Conservation (phyloP, 1,140 invertebrate genomes). For the Onthophagus taurus region DNA sequence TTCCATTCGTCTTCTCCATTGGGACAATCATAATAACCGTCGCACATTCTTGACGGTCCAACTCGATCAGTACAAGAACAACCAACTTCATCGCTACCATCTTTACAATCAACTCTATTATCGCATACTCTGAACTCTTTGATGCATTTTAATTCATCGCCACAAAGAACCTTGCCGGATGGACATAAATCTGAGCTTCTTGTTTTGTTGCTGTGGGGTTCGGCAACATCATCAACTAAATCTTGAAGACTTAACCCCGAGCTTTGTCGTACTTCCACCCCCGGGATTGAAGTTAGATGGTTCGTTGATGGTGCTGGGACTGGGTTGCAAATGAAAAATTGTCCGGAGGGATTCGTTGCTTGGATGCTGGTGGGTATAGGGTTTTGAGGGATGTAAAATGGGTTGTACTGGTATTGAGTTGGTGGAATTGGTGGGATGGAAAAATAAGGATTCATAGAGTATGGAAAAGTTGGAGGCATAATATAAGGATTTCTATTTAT, state of each 20-base stretch:
- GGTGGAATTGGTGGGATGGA: constrained; percentile 7
- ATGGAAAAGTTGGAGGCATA: too few relatives aligned
- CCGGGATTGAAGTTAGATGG: constrained; percentile 22
- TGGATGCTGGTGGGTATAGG: constrained; percentile 3
- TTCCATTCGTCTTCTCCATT: constrained; percentile 67
- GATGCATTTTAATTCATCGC: constrained; percentile 51
- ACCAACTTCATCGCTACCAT: constrained; percentile 68
- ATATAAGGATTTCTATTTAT: too few relatives aligned
- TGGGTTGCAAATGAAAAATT: constrained; percentile 33
- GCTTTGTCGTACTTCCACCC: constrained; percentile 22
- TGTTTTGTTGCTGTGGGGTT: constrained; percentile 21
- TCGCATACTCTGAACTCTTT: constrained; percentile 56
- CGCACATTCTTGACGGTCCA: constrained; percentile 55
- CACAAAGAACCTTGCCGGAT: constrained; percentile 35
- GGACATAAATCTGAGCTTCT: constrained; percentile 27
- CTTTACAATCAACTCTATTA: constrained; percentile 62
- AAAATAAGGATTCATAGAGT: not conserved
- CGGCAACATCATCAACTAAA: too few relatives aligned
- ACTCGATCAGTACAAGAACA: constrained; percentile 64
- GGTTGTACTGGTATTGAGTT: constrained; percentile 14
- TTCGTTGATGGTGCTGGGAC: constrained; percentile 19
- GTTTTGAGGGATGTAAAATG: constrained; percentile 13
- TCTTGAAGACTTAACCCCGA: constrained; percentile 22
- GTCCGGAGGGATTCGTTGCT: constrained; percentile 17
- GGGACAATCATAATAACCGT: constrained; percentile 70